Conservation (phyloP, 2,797 vertebrate genomes). For the Glyptemys insculpta region DNA sequence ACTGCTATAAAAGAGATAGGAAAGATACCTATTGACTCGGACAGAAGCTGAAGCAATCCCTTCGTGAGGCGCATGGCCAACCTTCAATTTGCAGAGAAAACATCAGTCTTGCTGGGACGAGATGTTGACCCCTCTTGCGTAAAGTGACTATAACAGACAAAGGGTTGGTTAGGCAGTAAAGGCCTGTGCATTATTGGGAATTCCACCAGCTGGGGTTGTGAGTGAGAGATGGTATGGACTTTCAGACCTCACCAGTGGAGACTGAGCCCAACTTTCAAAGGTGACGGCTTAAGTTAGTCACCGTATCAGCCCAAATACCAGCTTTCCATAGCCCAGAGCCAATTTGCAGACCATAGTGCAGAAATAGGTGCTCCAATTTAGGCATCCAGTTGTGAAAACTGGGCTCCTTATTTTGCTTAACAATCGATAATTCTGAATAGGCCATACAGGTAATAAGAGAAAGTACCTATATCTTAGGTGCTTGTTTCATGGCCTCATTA, state of each 20-base stretch:
- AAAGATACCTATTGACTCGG: neutral
- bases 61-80: neutral
- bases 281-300: neutral
- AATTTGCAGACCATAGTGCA: neutral
- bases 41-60: neutral
- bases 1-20: neutral
- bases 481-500: neutral
- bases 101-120: neutral
- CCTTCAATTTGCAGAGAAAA: neutral
- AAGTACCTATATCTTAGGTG: neutral
- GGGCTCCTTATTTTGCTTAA: neutral
- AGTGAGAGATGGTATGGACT: neutral
- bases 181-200: neutral
- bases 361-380: neutral
- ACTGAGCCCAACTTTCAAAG: neutral
- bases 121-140: neutral
- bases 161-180: neutral
- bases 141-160: neutral
- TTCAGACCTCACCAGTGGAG: neutral
- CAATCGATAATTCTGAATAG: neutral
- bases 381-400: neutral
- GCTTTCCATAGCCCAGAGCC: too few species aligned
- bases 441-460: neutral
- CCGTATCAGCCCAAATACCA: too few species aligned
- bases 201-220: rapidly evolving